These are phyloP conservation scores for Eutolmus rufibarbis DNA, from an alignment of 2,888 invertebrate genomes.

Conservation along the genomic window DNA sequence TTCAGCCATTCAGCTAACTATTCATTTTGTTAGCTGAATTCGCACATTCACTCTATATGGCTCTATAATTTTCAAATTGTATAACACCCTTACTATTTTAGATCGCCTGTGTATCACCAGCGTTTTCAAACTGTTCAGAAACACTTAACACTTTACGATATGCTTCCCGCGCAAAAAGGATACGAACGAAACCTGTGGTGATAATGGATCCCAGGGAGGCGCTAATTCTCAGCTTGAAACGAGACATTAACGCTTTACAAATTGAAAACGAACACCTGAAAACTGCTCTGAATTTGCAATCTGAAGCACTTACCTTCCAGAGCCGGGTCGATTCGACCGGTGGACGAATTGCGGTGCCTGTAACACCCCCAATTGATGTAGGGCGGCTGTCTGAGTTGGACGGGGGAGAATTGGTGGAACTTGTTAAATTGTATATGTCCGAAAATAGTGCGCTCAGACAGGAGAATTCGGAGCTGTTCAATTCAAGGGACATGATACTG, in stretches of 20 bases:
- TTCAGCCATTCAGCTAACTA: background rate
- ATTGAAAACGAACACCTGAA: conserved; percentile 89
- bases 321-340: background rate
- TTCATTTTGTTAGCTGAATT: no score
- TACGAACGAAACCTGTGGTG: conserved; percentile 90
- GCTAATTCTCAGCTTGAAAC: conserved; percentile 84
- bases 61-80: background rate
- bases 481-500: conserved; percentile 78
- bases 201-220: conserved; percentile 96
- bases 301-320: conserved; percentile 60
- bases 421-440: conserved; percentile 84
- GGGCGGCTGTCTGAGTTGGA: conserved; percentile 78
- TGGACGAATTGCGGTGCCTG: conserved; percentile 44
- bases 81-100: conserved; percentile 57
- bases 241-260: conserved; percentile 84
- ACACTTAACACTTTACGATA: conserved; percentile 91
- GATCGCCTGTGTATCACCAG: conserved; percentile 95
- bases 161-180: conserved; percentile 90
- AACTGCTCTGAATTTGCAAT: conserved; percentile 74
- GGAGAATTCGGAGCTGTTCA: conserved; percentile 87
- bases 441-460: conserved; percentile 80
- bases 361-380: conserved; percentile 70
- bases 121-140: conserved; percentile 83
- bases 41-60: no score
- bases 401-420: conserved; percentile 79